Evolutionary conservation across 1,140 invertebrate species (phyloP), one percentile per base, ranked within the genome.

Genomic region (Neodiprion lecontei): DNA sequence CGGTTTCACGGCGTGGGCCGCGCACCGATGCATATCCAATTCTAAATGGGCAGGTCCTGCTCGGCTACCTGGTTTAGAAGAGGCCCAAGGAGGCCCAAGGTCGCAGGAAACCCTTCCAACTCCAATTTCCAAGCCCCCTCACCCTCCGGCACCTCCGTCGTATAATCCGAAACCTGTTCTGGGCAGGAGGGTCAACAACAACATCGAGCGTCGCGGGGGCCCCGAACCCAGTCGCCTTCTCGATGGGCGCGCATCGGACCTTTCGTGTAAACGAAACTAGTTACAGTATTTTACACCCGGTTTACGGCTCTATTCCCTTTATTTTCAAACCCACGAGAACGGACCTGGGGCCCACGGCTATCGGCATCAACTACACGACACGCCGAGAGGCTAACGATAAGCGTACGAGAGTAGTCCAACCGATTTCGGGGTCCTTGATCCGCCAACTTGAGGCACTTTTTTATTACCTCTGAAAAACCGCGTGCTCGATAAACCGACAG

Each of bases 131-230:
- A 61, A 61, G n/a, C 53, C 53, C 53, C 53, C 53, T 7, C 2
- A 21, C 17, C 17, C 50, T n/a, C 50, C 50, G 10, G 10, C 50
- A 11, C 53, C n/a, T 9, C 53, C 53, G 11, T 61, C 7, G 53
- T 61, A 61, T 61, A 61, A 61, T 61, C 53, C 53, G 53, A 61
- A 61, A 61, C 53, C 53, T 61, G 53, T 61, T 61, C 8, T 61
- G 11, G 11, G 11, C 5, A 17, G 53, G 9, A 61, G 53, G 53
- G 53, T 61, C 53, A 61, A 61, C 53, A 61, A 61, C 53, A 61
- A 61, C 53, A 61, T 17, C 11, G 53, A 61, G 11, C 53, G 14
- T 61, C 53, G 28, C 28, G 53, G 53, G 53, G 53, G 53, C 53
- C 53, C 53, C 53, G 11, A 61, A 61, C 53, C 53, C 53, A 61